Evolutionary conservation across 2,113 vertebrate genomes (phyloP).

Genomic region (Pimephales promelas): DNA sequence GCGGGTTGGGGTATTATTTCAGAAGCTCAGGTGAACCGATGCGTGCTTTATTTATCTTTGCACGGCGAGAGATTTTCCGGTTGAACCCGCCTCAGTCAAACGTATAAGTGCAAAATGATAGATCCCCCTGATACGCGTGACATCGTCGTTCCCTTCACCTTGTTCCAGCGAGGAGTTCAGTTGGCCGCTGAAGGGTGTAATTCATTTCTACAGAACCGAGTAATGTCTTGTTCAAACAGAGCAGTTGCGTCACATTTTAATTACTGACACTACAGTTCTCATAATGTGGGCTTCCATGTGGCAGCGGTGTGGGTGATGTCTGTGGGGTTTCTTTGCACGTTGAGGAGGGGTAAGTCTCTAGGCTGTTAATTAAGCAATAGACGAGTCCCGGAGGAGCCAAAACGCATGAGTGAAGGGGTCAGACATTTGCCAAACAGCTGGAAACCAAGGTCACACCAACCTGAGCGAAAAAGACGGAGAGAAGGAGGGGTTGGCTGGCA

Average conservation of each 20-base stretch:
- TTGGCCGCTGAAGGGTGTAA: conserved; percentile 62
- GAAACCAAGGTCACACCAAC: conserved; percentile 75
- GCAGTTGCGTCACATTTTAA: conserved; percentile 72
- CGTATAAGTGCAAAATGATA: conserved; percentile 64
- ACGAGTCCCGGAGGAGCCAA: conserved; percentile 62
- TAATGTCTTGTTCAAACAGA: conserved; percentile 67
- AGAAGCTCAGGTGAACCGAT: conserved; percentile 54
- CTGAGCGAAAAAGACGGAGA: conserved; percentile 55
- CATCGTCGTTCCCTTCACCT: conserved; percentile 58
- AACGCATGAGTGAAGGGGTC: conserved; percentile 72
- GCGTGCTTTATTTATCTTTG: conserved; percentile 59
- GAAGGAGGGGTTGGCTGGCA: conserved; percentile 26
- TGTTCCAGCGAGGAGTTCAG: conserved; percentile 46
- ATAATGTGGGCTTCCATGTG: conserved; percentile 60
- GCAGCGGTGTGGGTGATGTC: not conserved
- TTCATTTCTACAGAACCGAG: conserved; percentile 66
- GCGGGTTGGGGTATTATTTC: conserved; percentile 58
- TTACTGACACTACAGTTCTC: conserved; percentile 69
- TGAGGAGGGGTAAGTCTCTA: conserved; percentile 32
- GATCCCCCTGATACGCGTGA: conserved; percentile 60
- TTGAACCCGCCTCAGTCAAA: conserved; percentile 45
- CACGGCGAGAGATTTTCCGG: conserved; percentile 58
- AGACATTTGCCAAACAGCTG: conserved; percentile 70
- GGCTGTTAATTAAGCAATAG: conserved; percentile 70
- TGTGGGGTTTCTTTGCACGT: not conserved